Evolutionary conservation across 1,140 invertebrate species (phyloP).

Genomic region (Drosophila willistoni): DNA sequence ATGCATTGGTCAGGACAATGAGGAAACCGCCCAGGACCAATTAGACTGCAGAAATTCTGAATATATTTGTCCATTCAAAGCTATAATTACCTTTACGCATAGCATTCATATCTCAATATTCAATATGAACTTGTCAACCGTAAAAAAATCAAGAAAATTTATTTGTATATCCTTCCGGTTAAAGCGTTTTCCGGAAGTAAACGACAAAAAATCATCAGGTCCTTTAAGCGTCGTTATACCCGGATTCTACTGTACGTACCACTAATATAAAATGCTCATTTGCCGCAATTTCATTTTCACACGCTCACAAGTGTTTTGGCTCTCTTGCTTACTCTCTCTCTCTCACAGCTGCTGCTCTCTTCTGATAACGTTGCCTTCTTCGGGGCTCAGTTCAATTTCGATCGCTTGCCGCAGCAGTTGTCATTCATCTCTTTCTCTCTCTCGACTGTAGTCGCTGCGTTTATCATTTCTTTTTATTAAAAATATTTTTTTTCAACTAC

Average conservation of each 20-base stretch:
- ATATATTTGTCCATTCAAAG: too few relatives aligned
- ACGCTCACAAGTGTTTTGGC: slow-evolving; percentile 72
- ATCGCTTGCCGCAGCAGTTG: slow-evolving; percentile 62
- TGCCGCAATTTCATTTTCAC: slow-evolving; percentile 78
- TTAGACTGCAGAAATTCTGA: too few relatives aligned
- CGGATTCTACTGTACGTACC: not conserved
- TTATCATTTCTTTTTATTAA: slow-evolving; percentile 6
- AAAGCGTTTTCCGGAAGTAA: too few relatives aligned
- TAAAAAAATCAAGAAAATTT: too few relatives aligned
- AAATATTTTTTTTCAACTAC: slow-evolving; percentile 56
- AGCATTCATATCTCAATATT: too few relatives aligned
- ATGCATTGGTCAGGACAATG: too few relatives aligned
- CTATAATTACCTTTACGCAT: too few relatives aligned
- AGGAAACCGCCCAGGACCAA: too few relatives aligned
- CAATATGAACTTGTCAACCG: too few relatives aligned
- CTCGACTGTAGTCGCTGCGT: slow-evolving; percentile 34
- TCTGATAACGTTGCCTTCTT: slow-evolving; percentile 6
- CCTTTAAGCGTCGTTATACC: too few relatives aligned
- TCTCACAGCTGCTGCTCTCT: slow-evolving; percentile 20
- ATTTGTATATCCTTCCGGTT: too few relatives aligned
- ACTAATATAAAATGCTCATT: slow-evolving; percentile 78
- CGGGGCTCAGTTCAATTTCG: slow-evolving; percentile 49
- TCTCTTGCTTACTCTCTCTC: slow-evolving; percentile 8
- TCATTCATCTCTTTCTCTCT: slow-evolving; percentile 36
- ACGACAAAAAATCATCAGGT: too few relatives aligned